phyloP scores from a whole-genome alignment of 2,113 vertebrate species.

The Bujurquina vittata region DNA sequence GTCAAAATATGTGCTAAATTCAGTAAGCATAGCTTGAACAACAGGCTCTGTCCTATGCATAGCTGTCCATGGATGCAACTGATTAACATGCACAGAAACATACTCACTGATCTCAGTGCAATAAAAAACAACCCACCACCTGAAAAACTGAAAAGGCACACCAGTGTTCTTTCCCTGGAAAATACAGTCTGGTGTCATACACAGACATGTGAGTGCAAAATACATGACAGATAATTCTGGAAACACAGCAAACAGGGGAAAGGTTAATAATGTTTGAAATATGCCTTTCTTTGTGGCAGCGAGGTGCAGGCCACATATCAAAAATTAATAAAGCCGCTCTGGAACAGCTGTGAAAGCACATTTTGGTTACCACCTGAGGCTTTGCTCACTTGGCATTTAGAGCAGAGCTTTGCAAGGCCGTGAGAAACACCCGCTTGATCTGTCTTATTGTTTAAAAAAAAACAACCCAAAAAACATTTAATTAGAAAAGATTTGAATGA shows the following conservation, averaged over 20 bases:
- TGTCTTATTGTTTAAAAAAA: background rate
- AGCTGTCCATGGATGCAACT: background rate
- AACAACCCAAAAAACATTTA: too few relatives aligned
- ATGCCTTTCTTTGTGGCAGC: background rate
- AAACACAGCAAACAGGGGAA: background rate
- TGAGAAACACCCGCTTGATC: background rate
- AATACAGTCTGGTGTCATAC: background rate
- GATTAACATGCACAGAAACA: background rate
- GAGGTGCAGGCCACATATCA: background rate
- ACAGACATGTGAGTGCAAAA: background rate
- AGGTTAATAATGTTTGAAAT: conserved; percentile 10
- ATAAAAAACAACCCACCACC: background rate
- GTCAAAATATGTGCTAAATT: background rate
- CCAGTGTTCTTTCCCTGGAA: background rate
- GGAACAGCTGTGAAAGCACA: conserved; percentile 29
- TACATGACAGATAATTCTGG: background rate
- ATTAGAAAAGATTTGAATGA: background rate
- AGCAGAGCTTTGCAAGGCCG: background rate
- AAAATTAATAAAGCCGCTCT: conserved; percentile 6
- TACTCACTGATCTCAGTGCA: background rate
- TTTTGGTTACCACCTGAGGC: conserved; percentile 9
- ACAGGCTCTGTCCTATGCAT: background rate
- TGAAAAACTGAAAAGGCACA: background rate
- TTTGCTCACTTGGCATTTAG: conserved; percentile 3
- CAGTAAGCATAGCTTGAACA: background rate